Evolutionary conservation across 2,888 invertebrate genomes (phyloP).

Genomic region (Diplazon laetatorius): DNA sequence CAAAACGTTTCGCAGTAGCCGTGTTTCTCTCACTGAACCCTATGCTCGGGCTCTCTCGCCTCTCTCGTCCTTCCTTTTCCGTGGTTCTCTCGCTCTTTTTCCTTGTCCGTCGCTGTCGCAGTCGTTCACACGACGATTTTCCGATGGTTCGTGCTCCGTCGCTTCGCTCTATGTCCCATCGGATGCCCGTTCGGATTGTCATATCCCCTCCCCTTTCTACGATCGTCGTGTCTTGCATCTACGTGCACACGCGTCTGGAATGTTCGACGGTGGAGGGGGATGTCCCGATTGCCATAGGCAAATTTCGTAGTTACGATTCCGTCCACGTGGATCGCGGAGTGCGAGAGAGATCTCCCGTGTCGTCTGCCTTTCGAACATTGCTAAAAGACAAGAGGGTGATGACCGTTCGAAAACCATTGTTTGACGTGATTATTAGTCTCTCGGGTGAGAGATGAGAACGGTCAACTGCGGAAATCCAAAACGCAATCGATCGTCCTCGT

Average conservation of each 20-base stretch:
- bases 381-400: no score
- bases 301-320: no score
- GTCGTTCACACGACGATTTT: constrained; percentile 26
- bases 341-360: no score
- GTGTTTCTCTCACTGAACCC: constrained; percentile 55
- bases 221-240: neutral
- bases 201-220: neutral
- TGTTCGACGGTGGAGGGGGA: no score
- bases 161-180: constrained; percentile 46
- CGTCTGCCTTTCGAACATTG: no score
- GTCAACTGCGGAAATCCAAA: no score
- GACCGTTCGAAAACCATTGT: no score
- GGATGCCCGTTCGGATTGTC: constrained; percentile 41
- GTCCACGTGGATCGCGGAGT: no score
- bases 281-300: no score
- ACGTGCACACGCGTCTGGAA: neutral
- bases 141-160: constrained; percentile 25
- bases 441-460: no score
- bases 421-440: no score
- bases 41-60: constrained; percentile 41
- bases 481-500: no score
- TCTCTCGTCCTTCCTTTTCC: neutral
- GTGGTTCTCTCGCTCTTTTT: neutral
- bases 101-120: neutral
- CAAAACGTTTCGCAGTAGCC: constrained; percentile 57